Evolutionary conservation across 1,140 invertebrate genomes (phyloP), one percentile per base, ranked within the genome.

Genomic region (Zaprionus kolodkinae): DNA sequence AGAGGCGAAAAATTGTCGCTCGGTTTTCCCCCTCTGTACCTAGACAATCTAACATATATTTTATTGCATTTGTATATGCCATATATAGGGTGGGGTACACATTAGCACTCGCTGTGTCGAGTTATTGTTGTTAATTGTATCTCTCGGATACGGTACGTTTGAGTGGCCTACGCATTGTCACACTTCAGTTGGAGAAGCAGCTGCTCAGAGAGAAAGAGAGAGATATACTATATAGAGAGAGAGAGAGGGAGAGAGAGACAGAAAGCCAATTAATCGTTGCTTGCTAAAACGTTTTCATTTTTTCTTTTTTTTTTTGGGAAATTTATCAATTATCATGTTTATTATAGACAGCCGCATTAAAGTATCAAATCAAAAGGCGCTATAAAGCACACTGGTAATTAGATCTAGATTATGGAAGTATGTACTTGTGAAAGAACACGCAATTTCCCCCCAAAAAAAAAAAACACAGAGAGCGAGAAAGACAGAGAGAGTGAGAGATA

Each of bases 1-100:
- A 33, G n/a, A 43, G 10, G 21, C 40, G 63, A 56, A 72, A 69
- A 73, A 66, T 1, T 76, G 63, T 73, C 48, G 61, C 75, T 57
- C 64, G 75, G 70, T 77, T 77, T 63, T 65, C 33, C 30, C 13
- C 25, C 21, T 21, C 21, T 21, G 21, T 21, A 21, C 21, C 21
- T 21, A 81, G 78, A 89, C n/a, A n/a, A n/a, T 78, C 72, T 54
- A 81, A 84, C 75, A 84, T 84, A 81, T 71, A 85, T 72, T 89
- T 88, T 85, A 88, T 89, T 81, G 81, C 78, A 79, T 76, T 89
- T 72, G 72, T 68, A 73, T 76, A 40, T 43, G 63, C n/a, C 38
- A 62, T 59, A 52, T 59, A 61, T 55, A 60, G 21, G 30, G 27
- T 1, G 10, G 48, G 66, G 21, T 21, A 30, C 30, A 54, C 56